Percentiles rank a stretch among this genome's conserved stretches.
Conservation (phyloP, 1,140 invertebrate genomes). For the Cecropterus lyciades region DNA sequence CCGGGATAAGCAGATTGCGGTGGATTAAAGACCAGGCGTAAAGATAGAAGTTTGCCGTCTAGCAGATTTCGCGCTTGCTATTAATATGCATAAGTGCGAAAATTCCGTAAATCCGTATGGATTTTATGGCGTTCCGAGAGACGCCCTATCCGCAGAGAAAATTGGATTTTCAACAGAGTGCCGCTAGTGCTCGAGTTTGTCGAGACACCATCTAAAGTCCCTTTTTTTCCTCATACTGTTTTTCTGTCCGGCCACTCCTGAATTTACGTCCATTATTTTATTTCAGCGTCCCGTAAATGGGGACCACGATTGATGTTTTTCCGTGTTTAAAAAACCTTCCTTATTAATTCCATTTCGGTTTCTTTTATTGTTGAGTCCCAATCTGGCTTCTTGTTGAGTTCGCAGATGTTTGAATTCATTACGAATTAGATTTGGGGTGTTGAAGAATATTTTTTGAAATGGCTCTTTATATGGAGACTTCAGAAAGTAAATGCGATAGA, state of each 20-base stretch:
- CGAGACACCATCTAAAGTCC: conserved; percentile 28
- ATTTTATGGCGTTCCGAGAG: conserved; percentile 44
- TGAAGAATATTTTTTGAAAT: too few relatives aligned
- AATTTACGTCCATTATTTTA: conserved; percentile 62
- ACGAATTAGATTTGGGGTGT: not conserved
- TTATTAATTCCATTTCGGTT: conserved; percentile 31
- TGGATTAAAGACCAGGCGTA: conserved; percentile 79
- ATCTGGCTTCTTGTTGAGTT: conserved; percentile 25
- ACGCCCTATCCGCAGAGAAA: conserved; percentile 53
- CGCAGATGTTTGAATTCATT: conserved; percentile 12
- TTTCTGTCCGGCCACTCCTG: conserved; percentile 64
- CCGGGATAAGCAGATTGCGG: conserved; percentile 76
- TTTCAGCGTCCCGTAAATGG: conserved; percentile 49
- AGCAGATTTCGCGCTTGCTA: conserved; percentile 40
- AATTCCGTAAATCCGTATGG: conserved; percentile 49
- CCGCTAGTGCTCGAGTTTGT: conserved; percentile 67
- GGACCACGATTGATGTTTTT: conserved; percentile 33
- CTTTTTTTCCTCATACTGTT: conserved; percentile 48
- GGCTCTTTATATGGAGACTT: too few relatives aligned
- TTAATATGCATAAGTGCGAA: conserved; percentile 55
- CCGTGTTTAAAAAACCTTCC: conserved; percentile 28
- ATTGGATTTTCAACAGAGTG: conserved; percentile 76
- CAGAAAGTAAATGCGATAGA: too few relatives aligned
- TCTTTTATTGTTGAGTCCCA: conserved; percentile 29
- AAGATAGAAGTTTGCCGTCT: conserved; percentile 26